phyloP scores from a whole-genome alignment of 2,113 vertebrate genomes.

The Melanerpes aurifrons region DNA sequence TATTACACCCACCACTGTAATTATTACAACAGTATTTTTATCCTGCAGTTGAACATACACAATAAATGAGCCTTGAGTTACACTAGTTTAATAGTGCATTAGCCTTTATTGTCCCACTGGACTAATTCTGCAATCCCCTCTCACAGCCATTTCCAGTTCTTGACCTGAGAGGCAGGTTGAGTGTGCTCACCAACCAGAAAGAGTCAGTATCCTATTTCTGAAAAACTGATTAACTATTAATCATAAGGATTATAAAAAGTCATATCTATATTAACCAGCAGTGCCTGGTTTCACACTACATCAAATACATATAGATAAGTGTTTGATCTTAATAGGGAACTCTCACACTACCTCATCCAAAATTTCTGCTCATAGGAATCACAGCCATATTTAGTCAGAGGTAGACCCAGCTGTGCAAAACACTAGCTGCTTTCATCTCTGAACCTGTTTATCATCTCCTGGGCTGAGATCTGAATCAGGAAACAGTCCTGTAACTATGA shows the following conservation, averaged over 20 bases:
- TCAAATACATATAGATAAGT: background rate
- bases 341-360: background rate
- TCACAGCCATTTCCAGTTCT: background rate
- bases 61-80: background rate
- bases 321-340: background rate
- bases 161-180: background rate
- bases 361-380: background rate
- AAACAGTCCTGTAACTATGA: background rate
- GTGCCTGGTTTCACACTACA: background rate
- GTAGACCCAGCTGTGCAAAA: background rate
- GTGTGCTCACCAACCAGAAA: background rate
- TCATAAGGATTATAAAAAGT: background rate
- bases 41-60: background rate
- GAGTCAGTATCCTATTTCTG: background rate
- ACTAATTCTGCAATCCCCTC: background rate
- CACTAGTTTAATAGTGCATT: background rate
- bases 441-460: background rate
- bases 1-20: background rate
- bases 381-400: background rate
- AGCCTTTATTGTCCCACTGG: background rate
- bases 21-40: conserved; percentile 15
- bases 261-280: background rate
- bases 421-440: background rate
- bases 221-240: background rate
- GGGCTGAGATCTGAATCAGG: background rate